Evolutionary conservation across 2,797 vertebrate species (phyloP), one percentile per base, ranked within the genome.

Genomic region (Pangasius macronema): DNA sequence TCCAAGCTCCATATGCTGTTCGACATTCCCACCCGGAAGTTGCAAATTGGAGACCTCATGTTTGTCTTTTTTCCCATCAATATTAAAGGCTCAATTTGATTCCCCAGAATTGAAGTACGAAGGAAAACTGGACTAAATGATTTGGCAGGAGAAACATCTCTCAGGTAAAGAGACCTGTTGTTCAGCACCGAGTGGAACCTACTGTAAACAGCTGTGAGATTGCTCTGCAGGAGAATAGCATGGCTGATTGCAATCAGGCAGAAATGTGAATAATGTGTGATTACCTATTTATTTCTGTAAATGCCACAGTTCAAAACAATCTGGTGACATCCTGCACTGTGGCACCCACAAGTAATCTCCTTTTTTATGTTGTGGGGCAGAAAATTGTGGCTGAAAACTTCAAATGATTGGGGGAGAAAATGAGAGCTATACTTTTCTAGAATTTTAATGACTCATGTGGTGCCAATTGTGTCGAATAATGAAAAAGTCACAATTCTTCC

Each of bases 201-300:
- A 59, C 82, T 84, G 87, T 84, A 84, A 82, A 86, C 88, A 85
- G 76, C 75, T 88, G 87, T 49, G 72, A 87, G 89, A 89, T 94
- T 93, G 93, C 94, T 92, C 91, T 67, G 89, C 76, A 22, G 77
- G 57, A 91, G 87, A 88, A 88, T 89, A 89, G 83, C 88, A 86
- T 5, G 49, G 46, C 86, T 93, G 93, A 94, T 93, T 93, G 93
- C 93, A 93, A 91, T 92, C 90, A 91, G 90, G 90, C 92, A 94
- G 93, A 95, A 91, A 94, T 92, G 93, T 92, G 93, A 94, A 92
- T 88, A 88, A 91, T 87, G 91, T 91, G 92, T 93, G 93, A 92
- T 92, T 93, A 86, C 90, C 36, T 65, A 57, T 86, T 89, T 88
- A 87, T 90, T 90, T 89, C 85, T 65, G 82, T 65, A 22, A 76